A percentile compares a stretch with the other conserved stretches of the same genome.
phyloP scores from a whole-genome alignment of 2,113 vertebrate species.

The Menidia beryllina region DNA sequence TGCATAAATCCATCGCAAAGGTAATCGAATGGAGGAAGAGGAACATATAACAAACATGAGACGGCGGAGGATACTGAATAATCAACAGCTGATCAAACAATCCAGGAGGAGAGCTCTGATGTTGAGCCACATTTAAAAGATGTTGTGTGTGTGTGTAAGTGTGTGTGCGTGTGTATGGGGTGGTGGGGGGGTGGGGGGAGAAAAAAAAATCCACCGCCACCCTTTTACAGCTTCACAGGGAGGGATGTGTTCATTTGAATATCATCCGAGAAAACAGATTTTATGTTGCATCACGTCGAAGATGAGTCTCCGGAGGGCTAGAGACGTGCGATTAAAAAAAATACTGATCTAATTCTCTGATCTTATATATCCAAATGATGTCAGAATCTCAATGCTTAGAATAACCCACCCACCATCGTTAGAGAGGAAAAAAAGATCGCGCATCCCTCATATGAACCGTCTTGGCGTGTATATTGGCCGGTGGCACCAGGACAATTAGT shows the following conservation, averaged over 20 bases:
- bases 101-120: conserved; percentile 45
- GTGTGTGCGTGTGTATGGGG: background rate
- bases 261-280: conserved; percentile 71
- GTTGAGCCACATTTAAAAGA: conserved; percentile 41
- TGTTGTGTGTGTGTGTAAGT: background rate
- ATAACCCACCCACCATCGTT: conserved; percentile 73
- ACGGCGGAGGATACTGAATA: conserved; percentile 43
- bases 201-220: conserved; percentile 60
- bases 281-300: conserved; percentile 74
- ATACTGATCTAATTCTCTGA: conserved; percentile 38
- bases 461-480: conserved; percentile 58
- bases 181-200: background rate
- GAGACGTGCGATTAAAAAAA: conserved; percentile 21
- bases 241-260: conserved; percentile 69
- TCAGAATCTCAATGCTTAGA: conserved; percentile 73
- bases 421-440: conserved; percentile 60
- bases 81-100: conserved; percentile 70
- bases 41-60: conserved; percentile 60
- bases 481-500: conserved; percentile 70
- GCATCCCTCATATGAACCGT: conserved; percentile 68
- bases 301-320: conserved; percentile 49
- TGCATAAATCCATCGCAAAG: conserved; percentile 71
- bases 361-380: conserved; percentile 75
- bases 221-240: conserved; percentile 60
- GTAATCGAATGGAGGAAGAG: conserved; percentile 45